A percentile compares a stretch with the other conserved stretches of the same genome.
These are phyloP conservation scores for Palloptera scutellata DNA, from an alignment of 2,888 invertebrate genomes.

Conservation along the genomic window DNA sequence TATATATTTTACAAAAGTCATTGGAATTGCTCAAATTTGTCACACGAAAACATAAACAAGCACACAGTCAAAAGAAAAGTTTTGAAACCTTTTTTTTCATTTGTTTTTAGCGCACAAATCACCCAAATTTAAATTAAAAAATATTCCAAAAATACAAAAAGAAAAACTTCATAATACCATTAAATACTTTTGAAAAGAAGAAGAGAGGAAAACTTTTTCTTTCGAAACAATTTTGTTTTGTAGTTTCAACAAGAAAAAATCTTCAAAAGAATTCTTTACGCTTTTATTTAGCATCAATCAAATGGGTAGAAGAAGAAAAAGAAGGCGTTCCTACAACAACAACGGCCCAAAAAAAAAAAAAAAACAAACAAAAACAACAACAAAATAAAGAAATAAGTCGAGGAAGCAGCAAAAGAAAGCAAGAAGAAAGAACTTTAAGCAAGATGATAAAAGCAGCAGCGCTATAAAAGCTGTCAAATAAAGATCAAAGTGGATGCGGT, in stretches of 20 bases:
- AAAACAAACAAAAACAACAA: not conserved
- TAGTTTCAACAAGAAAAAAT: slow-evolving; percentile 13
- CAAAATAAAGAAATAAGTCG: no score
- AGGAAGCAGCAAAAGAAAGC: no score
- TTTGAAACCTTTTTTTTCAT: slow-evolving; percentile 1
- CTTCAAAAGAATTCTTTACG: slow-evolving; percentile 30
- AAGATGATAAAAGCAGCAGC: no score
- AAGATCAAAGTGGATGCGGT: slow-evolving; percentile 60
- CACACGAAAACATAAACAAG: not conserved
- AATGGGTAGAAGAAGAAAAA: slow-evolving; percentile 13
- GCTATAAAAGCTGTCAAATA: slow-evolving; percentile 54
- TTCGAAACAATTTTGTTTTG: slow-evolving; percentile 5
- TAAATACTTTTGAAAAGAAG: slow-evolving; percentile 23
- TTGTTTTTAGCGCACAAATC: slow-evolving; percentile 11
- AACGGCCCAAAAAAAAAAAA: no score
- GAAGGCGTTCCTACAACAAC: slow-evolving; percentile 12
- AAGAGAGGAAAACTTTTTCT: slow-evolving; percentile 19
- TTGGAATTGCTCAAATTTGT: not conserved
- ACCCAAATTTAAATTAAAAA: slow-evolving; percentile 4
- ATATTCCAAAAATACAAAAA: slow-evolving; percentile 6
- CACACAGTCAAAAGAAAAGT: not conserved
- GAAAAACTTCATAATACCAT: slow-evolving; percentile 23
- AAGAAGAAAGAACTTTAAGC: no score
- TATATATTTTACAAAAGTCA: not conserved
- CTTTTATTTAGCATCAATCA: slow-evolving; percentile 30